phyloP scores from a whole-genome alignment of 2,888 invertebrate genomes.

The Dicyrtomina minuta region DNA sequence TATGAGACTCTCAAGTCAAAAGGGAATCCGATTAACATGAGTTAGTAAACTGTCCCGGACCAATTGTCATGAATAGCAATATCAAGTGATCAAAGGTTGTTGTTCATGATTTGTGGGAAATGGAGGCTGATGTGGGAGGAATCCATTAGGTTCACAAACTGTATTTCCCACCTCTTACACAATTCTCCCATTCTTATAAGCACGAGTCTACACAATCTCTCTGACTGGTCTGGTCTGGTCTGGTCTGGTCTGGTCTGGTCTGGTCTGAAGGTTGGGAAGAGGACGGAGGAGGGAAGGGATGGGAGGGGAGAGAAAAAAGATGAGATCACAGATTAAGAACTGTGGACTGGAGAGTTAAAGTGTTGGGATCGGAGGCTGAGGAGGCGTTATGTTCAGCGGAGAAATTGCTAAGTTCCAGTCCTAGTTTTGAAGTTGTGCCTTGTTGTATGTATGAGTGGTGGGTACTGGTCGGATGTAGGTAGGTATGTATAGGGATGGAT shows the following conservation, averaged over 20 bases:
- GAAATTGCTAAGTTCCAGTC: too few species aligned
- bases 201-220: too few species aligned
- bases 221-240: too few species aligned
- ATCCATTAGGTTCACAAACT: slow-evolving; percentile 38
- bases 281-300: too few species aligned
- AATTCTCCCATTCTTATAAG: too few species aligned
- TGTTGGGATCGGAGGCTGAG: not conserved
- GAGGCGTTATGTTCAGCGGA: too few species aligned
- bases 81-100: slow-evolving; percentile 32
- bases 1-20: not conserved
- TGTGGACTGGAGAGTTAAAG: not conserved
- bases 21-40: slow-evolving; percentile 20
- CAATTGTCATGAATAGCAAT: slow-evolving; percentile 39
- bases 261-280: too few species aligned
- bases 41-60: slow-evolving; percentile 16
- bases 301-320: slow-evolving; percentile 8
- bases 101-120: slow-evolving; percentile 45
- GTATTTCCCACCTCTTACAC: not conserved
- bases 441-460: too few species aligned
- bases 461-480: not conserved
- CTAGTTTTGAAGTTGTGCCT: too few species aligned
- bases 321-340: not conserved
- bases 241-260: too few species aligned
- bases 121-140: slow-evolving; percentile 36
- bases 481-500: too few species aligned